Base-by-base conservation (phyloP, 2,113 vertebrate species). In the Electrona antarctica region DNA sequence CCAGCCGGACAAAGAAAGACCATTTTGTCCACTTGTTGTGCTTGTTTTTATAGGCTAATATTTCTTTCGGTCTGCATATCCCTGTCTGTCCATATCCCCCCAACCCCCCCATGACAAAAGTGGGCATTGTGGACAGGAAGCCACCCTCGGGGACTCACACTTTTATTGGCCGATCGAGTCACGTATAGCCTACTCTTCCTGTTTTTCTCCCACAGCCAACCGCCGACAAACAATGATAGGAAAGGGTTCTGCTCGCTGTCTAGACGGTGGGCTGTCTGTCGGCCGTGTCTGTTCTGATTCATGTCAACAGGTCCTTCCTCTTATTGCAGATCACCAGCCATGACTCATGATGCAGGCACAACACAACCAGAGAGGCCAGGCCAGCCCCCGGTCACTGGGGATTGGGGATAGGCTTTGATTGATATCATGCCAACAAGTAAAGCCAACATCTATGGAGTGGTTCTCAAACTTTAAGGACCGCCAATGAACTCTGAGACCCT, bases 151-250 rank as follows among this genome's bases (percentile, higher is more conserved):
- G 59, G 67, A 21, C 62, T 64, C n/a, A 47, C 41, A 46, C 69
- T 77, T 77, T 82, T 70, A 76, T 73, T 33, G 84, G 69, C 63
- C 63, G 33, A 41, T 21, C 21, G 64, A 74, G 64, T 80, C 85
- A 82, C 82, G 71, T 66, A 68, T 21, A 21, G 21, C 21, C 21
- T 21, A 50, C 72, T 76, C 78, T 92, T 94, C 92, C 93, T 94
- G 91, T 93, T 93, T 93, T 92, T 90, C 85, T 76, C 59, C 75
- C 67, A 67, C 81, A 59, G 64, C 67, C 68, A 82, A 87, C 80
- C 77, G 86, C 82, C 79, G 87, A 87, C 84, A 91, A 88, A 94
- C 93, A 93, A 94, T 94, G 89, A 74, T 67, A 89, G 93, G 93
- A 94, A 21, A 94, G 87, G 82, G 81, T 78, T 82, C 77, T 71